Evolutionary conservation across 2,888 invertebrate species (phyloP), one percentile per base, ranked within the genome.

Genomic region (Temnothorax unifasciatus): DNA sequence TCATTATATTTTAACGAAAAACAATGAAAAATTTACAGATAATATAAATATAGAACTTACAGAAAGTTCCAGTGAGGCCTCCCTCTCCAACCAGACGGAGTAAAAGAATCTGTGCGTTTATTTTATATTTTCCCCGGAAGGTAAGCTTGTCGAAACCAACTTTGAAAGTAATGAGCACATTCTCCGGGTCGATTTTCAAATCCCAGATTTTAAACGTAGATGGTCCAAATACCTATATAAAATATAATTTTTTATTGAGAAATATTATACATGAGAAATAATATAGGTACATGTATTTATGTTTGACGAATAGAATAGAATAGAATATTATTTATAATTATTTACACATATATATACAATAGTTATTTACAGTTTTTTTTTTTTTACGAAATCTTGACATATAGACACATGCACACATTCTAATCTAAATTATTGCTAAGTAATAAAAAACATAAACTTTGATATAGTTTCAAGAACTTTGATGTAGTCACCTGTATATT

Each of bases 71-170:
- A 0, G 95, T 96, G 86, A 97, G 96, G 84, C 96, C 96, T 25
- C 97, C 97, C 86, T 96, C 94, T 29, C 97, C 97, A 86, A 96
- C 95, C 21, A 97, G 95, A 88, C 96, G 95, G 41, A 97, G 94
- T 59, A 97, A 94, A 57, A 97, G 92, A 13, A 97, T 95, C 84
- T 96, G 96, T 90, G 97, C 96, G 91, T 97, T 96, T 95, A 97
- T 96, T 93, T 96, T 96, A 94, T 97, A 97, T 90, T 97, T 96
- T 34, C 97, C 97, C 81, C 95, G 95, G 91, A 97, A 97, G 85
- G 96, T 96, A 81, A 97, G 92, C 77, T 95, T 95, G 0, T 96
- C 96, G 47, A 97, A 95, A 57, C 95, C 93, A 57, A 96, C 95
- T 91, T 96, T 96, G 93, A 97, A 97, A 86, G 96, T 96, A 92